phyloP scores from a whole-genome alignment of 2,888 invertebrate species.

The Lottia gigantea region DNA sequence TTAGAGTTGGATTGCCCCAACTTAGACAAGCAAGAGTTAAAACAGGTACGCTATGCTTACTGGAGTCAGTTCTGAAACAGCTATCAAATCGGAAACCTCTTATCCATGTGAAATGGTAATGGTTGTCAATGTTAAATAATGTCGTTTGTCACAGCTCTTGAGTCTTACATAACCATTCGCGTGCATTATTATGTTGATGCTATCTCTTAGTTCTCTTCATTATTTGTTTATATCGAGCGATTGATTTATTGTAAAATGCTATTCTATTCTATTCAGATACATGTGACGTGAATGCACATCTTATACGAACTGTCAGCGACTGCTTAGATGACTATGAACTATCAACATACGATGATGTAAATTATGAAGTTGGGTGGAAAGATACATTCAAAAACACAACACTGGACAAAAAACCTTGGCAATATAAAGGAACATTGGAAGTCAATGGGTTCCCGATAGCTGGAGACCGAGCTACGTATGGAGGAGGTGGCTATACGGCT shows the following conservation, averaged over 20 bases:
- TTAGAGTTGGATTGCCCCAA: conserved; percentile 36
- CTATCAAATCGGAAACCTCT: too few species aligned
- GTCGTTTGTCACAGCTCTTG: too few species aligned
- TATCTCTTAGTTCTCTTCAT: too few species aligned
- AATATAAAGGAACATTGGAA: conserved; percentile 52
- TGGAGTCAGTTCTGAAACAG: too few species aligned
- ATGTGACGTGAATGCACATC: conserved; percentile 26
- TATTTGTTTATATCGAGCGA: too few species aligned
- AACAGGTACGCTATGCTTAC: conserved; percentile 25
- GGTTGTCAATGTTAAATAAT: too few species aligned
- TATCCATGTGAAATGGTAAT: too few species aligned
- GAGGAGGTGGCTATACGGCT: conserved; percentile 68
- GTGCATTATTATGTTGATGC: too few species aligned
- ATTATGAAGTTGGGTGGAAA: conserved; percentile 31
- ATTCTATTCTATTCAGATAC: too few species aligned
- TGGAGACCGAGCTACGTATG: conserved; percentile 63
- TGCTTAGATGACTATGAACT: conserved; percentile 34
- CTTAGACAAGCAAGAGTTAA: conserved; percentile 36
- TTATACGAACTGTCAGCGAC: conserved; percentile 27
- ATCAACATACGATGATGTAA: conserved; percentile 27
- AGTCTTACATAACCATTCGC: too few species aligned
- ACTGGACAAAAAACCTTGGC: conserved; percentile 5
- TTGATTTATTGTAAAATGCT: too few species aligned
- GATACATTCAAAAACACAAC: conserved; percentile 19
- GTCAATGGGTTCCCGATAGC: conserved; percentile 63